Evolutionary conservation across 2,888 invertebrate genomes (phyloP).

Genomic region (Augochlorella aurata): DNA sequence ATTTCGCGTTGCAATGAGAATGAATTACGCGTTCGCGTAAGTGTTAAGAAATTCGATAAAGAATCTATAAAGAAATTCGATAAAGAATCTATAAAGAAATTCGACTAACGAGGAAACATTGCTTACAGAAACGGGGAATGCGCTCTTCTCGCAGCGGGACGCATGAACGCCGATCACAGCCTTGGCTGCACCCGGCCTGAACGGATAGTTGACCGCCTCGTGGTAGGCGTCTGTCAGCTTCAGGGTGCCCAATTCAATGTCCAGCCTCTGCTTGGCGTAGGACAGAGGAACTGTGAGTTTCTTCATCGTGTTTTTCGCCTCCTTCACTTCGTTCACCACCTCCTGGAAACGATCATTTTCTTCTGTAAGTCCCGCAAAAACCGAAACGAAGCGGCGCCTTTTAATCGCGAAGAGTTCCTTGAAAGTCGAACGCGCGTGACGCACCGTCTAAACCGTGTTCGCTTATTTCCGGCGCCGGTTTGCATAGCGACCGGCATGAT

Average conservation of each 20-base stretch:
- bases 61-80: too few relatives aligned
- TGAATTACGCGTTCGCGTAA: too few relatives aligned
- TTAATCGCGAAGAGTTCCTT: not conserved
- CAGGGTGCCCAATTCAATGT: constrained; percentile 83
- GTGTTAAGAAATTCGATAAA: too few relatives aligned
- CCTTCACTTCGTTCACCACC: constrained; percentile 67
- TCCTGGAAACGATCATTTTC: constrained; percentile 65
- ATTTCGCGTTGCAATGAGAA: too few relatives aligned
- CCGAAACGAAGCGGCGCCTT: not conserved
- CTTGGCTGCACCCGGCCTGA: constrained; percentile 90
- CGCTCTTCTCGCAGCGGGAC: constrained; percentile 84
- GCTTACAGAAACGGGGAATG: constrained; percentile 83
- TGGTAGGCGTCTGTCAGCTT: constrained; percentile 84
- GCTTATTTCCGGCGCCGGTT: not conserved
- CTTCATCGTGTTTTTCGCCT: constrained; percentile 65
- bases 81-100: too few relatives aligned
- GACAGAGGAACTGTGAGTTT: not conserved
- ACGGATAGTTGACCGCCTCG: constrained; percentile 87
- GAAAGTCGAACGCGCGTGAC: not conserved
- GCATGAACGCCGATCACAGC: constrained; percentile 87
- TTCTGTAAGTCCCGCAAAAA: not conserved
- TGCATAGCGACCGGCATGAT: not conserved
- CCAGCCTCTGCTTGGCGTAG: constrained; percentile 79
- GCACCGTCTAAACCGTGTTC: not conserved
- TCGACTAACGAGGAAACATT: too few relatives aligned